Evolutionary conservation across 2,113 vertebrate genomes (phyloP), one percentile per base, ranked within the genome.

Genomic region (Blennius ocellaris): DNA sequence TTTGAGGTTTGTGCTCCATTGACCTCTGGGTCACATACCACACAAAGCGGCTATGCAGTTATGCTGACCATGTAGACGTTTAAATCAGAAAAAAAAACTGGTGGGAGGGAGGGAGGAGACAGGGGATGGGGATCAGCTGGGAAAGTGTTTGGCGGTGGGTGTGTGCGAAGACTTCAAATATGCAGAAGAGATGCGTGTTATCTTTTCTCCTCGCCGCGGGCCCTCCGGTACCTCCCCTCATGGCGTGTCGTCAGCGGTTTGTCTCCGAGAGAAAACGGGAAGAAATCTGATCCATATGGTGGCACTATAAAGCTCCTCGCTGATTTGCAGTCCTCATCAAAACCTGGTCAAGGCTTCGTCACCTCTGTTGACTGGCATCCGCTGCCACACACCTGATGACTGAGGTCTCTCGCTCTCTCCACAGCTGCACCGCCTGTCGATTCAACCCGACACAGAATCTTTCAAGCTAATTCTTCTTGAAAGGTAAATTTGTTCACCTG

Each of bases 161-260:
- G 89, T 86, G 84, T 76, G 73, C 56, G 81, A 76, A 62, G 55
- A 69, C 77, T 84, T 92, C 87, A 89, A 93, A 93, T 90, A 87
- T 79, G 56, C 91, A 81, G 78, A 83, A 78, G 88, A 89, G 86
- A 87, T 60, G 69, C 69, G 84, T 92, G 91, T 93, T 93, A 87
- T 92, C 90, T 90, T 90, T 95, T 92, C 91, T 92, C 88, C 89
- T 90, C 78, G 45, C 87, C 83, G 78, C 82, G 81, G 83, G 69
- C 59, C 75, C 43, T 81, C 50, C 73, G 80, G 88, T 63, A 88
- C 89, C 93, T 90, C 91, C 90, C 88, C 81, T 82, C 45, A 63
- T 48, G 49, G 65, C 61, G 89, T 92, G 90, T 93, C 89, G 84
- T 94, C 90, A 88, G 82, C 89, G 67, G 59, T 83, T 80, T 78